phyloP scores from a whole-genome alignment of 2,888 invertebrate species.

The Pammene fasciana region DNA sequence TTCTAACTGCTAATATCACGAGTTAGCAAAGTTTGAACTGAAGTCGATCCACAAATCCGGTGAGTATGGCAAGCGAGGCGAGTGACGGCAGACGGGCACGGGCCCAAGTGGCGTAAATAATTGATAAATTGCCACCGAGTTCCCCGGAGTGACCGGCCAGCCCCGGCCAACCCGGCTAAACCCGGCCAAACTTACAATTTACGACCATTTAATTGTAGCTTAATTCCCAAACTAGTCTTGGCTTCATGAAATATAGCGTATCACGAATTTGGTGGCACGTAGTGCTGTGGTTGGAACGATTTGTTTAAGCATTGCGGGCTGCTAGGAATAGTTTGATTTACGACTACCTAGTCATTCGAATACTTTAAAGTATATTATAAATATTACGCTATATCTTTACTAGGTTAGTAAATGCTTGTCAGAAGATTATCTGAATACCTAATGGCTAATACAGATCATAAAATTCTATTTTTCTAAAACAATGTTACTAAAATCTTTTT shows the following conservation, averaged over 20 bases:
- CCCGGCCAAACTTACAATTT: slow-evolving; percentile 72
- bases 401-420: too few relatives aligned
- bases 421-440: too few relatives aligned
- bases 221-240: slow-evolving; percentile 78
- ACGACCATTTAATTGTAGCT: slow-evolving; percentile 82
- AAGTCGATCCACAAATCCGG: slow-evolving; percentile 58
- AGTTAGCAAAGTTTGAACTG: slow-evolving; percentile 45
- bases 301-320: background rate
- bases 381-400: too few relatives aligned
- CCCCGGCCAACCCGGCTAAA: slow-evolving; percentile 52
- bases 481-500: too few relatives aligned
- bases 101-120: slow-evolving; percentile 81
- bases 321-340: too few relatives aligned
- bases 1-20: slow-evolving; percentile 4
- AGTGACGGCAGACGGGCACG: slow-evolving; percentile 63
- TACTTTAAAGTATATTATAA: too few relatives aligned
- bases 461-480: too few relatives aligned
- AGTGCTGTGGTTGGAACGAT: slow-evolving; percentile 16
- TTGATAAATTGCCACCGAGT: slow-evolving; percentile 82
- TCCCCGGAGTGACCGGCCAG: slow-evolving; percentile 70
- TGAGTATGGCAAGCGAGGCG: slow-evolving; percentile 27
- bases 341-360: too few relatives aligned
- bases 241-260: slow-evolving; percentile 71
- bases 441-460: too few relatives aligned
- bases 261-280: slow-evolving; percentile 36